Evolutionary conservation across 2,113 vertebrate genomes (phyloP), one percentile per base, ranked within the genome.

Genomic region (Mohoua ochrocephala): DNA sequence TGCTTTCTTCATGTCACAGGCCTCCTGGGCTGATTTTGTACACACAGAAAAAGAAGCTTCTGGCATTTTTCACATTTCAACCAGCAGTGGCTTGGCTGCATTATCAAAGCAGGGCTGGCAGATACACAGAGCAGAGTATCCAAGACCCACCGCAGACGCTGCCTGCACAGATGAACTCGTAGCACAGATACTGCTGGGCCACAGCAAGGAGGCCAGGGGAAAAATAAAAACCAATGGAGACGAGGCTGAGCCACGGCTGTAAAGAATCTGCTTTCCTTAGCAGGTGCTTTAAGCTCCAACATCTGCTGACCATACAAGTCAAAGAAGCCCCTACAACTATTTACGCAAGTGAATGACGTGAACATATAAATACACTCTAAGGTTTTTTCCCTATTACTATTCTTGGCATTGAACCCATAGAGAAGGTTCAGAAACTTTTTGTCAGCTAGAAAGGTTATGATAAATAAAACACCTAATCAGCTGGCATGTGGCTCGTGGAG

Each of bases 271-370:
- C 98, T 98, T 97, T 95, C 97, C 98, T 97, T 98, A 98, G 98
- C 97, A 98, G 98, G 98, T 98, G 98, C 95, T 96, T 88, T 86
- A 57, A 93, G 94, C 88, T 92, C 90, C 85, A 95, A 98, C 98
- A 98, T 98, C 98, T 98, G 98, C 95, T 97, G 96, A 82, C 97
- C 96, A 96, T 97, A 97, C 97, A 98, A 98, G 98, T 98, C 93
- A 98, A 97, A 97, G 96, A 83, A 97, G 93, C 85, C 97, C 92
- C 97, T 84, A 95, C 87, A 95, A 95, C 65, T 97, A 47, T 97
- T 97, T 97, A 93, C 86, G 42, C 89, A 97, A 96, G 97, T 91
- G 92, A 97, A 97, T 97, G 86, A 96, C 86, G 94, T 96, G 94
- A 95, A 97, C 91, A 52, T 96, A 93, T 90, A 98, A 98, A 98